These are phyloP conservation scores for Acanthosepion pharaonis DNA, from an alignment of 2,888 invertebrate species.

Conservation along the genomic window DNA sequence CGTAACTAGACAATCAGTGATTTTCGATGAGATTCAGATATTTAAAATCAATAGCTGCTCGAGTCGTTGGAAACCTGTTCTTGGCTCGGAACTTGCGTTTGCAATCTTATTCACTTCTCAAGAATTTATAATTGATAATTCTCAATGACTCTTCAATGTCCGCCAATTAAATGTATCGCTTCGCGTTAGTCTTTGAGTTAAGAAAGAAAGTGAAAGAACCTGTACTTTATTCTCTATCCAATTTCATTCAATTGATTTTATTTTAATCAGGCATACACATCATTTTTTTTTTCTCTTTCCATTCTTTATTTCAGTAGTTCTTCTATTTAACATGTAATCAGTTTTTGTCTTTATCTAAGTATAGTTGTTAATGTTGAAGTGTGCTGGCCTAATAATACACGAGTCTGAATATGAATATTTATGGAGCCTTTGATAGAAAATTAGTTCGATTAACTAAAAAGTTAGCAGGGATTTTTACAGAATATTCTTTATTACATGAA, in stretches of 20 bases:
- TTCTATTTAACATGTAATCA: neutral
- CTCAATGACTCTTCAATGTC: constrained; percentile 9
- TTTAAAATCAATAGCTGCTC: neutral
- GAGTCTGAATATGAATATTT: too few relatives aligned
- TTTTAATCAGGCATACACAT: neutral
- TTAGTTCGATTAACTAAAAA: too few relatives aligned
- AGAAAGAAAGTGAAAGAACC: neutral
- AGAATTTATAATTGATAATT: constrained; percentile 4
- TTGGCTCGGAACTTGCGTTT: neutral
- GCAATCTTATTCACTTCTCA: neutral
- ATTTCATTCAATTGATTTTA: neutral
- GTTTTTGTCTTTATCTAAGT: too few relatives aligned
- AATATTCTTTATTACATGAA: too few relatives aligned
- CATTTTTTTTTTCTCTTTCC: neutral
- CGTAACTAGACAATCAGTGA: constrained; percentile 33
- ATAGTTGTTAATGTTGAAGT: too few relatives aligned
- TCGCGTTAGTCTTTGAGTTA: neutral
- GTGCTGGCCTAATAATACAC: too few relatives aligned
- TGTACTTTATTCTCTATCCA: neutral
- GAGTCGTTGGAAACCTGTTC: neutral
- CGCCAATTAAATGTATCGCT: constrained; percentile 22
- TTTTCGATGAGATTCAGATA: neutral
- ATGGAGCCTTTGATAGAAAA: too few relatives aligned
- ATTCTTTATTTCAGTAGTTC: neutral
- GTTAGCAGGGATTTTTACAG: too few relatives aligned